Conservation (phyloP, 1,140 invertebrate genomes). For the Liolophura sinensis region DNA sequence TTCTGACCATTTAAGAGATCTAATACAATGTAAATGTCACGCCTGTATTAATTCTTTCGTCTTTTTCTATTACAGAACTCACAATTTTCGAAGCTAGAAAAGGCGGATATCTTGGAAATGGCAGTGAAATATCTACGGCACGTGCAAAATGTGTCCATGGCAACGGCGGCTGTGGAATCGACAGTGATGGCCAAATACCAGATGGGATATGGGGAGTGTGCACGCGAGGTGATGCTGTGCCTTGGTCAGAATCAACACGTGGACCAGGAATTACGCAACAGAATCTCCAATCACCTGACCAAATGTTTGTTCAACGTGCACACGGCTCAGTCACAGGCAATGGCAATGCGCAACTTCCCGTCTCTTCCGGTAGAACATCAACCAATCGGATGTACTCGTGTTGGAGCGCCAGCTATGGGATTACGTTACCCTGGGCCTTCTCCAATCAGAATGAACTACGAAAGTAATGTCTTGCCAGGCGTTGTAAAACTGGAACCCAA, state of each 20-base stretch:
- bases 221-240: conserved; percentile 47
- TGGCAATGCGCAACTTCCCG: too few relatives aligned
- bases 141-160: conserved; percentile 10
- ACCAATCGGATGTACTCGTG: too few relatives aligned
- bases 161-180: conserved; percentile 75
- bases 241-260: conserved; percentile 83
- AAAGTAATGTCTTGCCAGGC: too few relatives aligned
- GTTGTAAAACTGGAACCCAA: too few relatives aligned
- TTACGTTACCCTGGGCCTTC: too few relatives aligned
- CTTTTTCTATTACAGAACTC: conserved; percentile 24
- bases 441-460: too few relatives aligned
- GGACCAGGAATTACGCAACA: conserved; percentile 68
- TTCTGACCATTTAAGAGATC: too few relatives aligned
- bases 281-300: conserved; percentile 27
- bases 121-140: conserved; percentile 83
- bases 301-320: conserved; percentile 36
- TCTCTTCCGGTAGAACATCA: too few relatives aligned
- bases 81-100: conserved; percentile 76
- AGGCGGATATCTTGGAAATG: conserved; percentile 96
- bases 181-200: conserved; percentile 70
- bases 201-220: conserved; percentile 85
- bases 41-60: too few relatives aligned
- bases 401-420: too few relatives aligned
- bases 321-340: conserved; percentile 3
- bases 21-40: too few relatives aligned